Evolutionary conservation across 2,888 invertebrate species (phyloP), one percentile per base, ranked within the genome.

Genomic region (Eubasilissa splendida): DNA sequence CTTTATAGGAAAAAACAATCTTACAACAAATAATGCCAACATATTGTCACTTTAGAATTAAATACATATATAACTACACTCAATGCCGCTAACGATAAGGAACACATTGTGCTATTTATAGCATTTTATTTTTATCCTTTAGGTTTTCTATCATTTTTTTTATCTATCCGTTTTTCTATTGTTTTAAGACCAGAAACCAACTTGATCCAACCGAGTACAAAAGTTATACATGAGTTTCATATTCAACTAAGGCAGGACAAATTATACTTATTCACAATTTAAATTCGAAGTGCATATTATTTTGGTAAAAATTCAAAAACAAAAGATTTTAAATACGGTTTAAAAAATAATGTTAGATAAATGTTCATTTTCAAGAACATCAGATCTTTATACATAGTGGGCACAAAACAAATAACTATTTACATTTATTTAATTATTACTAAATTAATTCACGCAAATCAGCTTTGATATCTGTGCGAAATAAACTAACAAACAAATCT

Each of bases 61-160:
- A n/a, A 53, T 71, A 78, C 60, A 71, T n/a, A 78, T 33, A 78
- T 78, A 78, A 78, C 77, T 78, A 78, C 77, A 78, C 70, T 78
- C 60, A 60, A 71, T 78, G 77, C 77, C 77, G 77, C 77, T 78
- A 71, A 71, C 31, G 53, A 50, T 78, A 78, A 78, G 77, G 77
- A 78, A 71, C 77, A 78, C 77, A 54, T 63, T 78, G 77, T 78
- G 77, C 77, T 77, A 60, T 78, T 71, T 53, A 60, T 71, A 78
- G 71, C 58, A 56, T 73, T 58, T 58, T 22, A 22, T 1, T 22
- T 22, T 22, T 22, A 22, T 22, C 22, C 22, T 22, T 22, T 22
- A 22, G 22, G 22, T 22, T 22, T 22, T 22, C 22, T 22, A 22
- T 22, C 22, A 22, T 22, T 22, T 22, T 9, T 22, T 22, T 22